These are phyloP conservation scores for Drosophila suzukii DNA, from an alignment of 1,140 invertebrate species.

Conservation along the genomic window DNA sequence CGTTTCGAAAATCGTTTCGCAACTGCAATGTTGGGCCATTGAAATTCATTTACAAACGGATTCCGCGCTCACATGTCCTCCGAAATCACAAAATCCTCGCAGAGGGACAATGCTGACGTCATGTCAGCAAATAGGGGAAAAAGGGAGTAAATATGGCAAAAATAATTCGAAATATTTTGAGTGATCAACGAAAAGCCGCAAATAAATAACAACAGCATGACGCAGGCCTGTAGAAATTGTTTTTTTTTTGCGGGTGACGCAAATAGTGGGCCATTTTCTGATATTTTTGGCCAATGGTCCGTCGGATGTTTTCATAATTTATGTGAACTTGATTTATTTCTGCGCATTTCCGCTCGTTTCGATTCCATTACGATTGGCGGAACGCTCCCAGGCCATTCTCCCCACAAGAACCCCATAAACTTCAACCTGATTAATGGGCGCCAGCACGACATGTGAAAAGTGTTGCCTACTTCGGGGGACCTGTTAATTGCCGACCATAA, in stretches of 20 bases:
- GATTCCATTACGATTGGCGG: slow-evolving; percentile 73
- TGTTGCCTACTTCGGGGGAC: slow-evolving; percentile 67
- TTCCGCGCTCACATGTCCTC: slow-evolving; percentile 8
- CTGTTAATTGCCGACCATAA: slow-evolving; percentile 75
- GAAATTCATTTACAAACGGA: slow-evolving; percentile 33
- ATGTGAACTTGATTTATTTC: slow-evolving; percentile 69
- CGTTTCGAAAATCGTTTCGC: slow-evolving; percentile 28
- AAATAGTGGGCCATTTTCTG: slow-evolving; percentile 44
- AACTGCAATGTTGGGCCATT: slow-evolving; percentile 30
- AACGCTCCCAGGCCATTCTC: slow-evolving; percentile 21
- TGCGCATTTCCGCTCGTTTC: slow-evolving; percentile 62
- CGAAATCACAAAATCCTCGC: slow-evolving; percentile 19
- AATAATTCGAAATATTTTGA: slow-evolving; percentile 55
- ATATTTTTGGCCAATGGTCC: slow-evolving; percentile 32
- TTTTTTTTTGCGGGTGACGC: slow-evolving; percentile 37
- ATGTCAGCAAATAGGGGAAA: not conserved
- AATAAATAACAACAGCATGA: slow-evolving; percentile 37
- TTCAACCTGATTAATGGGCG: slow-evolving; percentile 64
- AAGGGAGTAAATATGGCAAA: slow-evolving; percentile 11
- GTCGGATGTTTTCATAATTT: slow-evolving; percentile 55
- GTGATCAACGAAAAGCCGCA: slow-evolving; percentile 26
- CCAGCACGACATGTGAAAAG: slow-evolving; percentile 69
- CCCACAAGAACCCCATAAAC: slow-evolving; percentile 4
- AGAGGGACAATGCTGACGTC: slow-evolving; percentile 31
- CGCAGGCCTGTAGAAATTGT: not conserved